Conservation (phyloP, 2,888 invertebrate genomes). For the Stramonita haemastoma region DNA sequence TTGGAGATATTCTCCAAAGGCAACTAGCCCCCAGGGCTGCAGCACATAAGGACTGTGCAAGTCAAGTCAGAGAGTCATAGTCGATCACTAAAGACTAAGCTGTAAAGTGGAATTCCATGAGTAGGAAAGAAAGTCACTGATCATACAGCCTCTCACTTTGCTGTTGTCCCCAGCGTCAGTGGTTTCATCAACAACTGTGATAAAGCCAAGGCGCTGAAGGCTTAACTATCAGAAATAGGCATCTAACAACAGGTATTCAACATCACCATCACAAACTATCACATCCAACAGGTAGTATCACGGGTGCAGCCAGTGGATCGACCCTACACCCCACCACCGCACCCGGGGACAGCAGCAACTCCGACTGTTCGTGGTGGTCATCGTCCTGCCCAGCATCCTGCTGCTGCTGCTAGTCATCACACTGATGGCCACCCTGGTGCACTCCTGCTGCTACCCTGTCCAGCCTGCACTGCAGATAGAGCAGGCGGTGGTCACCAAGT, state of each 20-base stretch:
- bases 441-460: neutral
- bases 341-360: neutral
- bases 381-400: conserved; percentile 24
- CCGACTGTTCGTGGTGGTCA: conserved; percentile 12
- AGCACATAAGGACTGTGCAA: too few relatives aligned
- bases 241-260: neutral
- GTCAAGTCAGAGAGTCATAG: too few relatives aligned
- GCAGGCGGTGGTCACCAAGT: neutral
- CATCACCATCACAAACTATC: neutral
- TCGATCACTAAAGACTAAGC: too few relatives aligned
- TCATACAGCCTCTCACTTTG: too few relatives aligned
- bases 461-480: neutral
- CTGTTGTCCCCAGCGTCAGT: too few relatives aligned
- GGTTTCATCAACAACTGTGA: too few relatives aligned
- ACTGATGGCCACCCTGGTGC: conserved; percentile 6
- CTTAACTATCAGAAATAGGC: neutral
- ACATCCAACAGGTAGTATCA: neutral
- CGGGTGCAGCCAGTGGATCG: neutral
- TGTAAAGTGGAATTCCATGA: too few relatives aligned
- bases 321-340: neutral
- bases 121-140: too few relatives aligned
- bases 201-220: too few relatives aligned
- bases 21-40: too few relatives aligned
- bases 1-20: too few relatives aligned
- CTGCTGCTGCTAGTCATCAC: conserved; percentile 24